Conservation (phyloP, 2,888 invertebrate species). For the Drosophila mimica region DNA sequence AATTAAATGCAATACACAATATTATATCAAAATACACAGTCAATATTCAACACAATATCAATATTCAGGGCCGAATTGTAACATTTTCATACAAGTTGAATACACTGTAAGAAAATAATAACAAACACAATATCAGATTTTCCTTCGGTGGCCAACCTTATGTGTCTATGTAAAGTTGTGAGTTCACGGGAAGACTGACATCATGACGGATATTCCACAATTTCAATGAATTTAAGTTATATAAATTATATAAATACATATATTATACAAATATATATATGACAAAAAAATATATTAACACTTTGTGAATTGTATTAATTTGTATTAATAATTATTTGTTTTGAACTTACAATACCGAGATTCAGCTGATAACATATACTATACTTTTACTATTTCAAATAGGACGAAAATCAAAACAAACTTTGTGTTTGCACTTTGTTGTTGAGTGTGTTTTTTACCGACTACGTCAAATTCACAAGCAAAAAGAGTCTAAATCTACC, state of each 20-base stretch:
- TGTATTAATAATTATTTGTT: too few species aligned
- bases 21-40: too few species aligned
- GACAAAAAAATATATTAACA: too few species aligned
- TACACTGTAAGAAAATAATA: not conserved
- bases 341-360: too few species aligned
- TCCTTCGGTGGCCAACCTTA: too few species aligned
- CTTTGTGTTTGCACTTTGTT: not conserved
- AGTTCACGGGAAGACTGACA: not conserved
- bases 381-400: too few species aligned
- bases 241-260: not conserved
- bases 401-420: not conserved
- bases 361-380: too few species aligned
- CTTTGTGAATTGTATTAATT: too few species aligned
- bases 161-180: not conserved
- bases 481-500: not conserved
- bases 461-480: not conserved
- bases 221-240: not conserved
- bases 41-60: not conserved
- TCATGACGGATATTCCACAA: not conserved
- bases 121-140: not conserved
- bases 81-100: not conserved
- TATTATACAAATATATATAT: not conserved
- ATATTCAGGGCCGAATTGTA: not conserved
- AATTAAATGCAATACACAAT: too few species aligned
- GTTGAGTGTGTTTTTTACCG: not conserved